Evolutionary conservation across 2,113 vertebrate genomes (phyloP).

Genomic region (Siniperca chuatsi): DNA sequence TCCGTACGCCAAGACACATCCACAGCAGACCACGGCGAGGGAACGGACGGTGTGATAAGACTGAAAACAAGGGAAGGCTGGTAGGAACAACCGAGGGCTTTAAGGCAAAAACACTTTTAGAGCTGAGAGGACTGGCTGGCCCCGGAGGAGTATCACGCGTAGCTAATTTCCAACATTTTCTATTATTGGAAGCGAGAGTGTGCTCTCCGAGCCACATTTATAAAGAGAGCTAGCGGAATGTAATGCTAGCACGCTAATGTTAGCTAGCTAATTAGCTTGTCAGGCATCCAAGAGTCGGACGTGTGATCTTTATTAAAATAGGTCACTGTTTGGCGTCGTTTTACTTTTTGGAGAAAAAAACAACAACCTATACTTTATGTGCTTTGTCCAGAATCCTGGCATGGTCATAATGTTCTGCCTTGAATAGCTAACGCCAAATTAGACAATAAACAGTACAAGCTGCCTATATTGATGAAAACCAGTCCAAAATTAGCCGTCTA

Average conservation of each 20-base stretch:
- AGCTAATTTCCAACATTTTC: constrained; percentile 72
- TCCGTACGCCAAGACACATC: constrained; percentile 74
- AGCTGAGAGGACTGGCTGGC: constrained; percentile 31
- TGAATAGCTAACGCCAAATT: constrained; percentile 62
- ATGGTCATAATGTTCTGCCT: constrained; percentile 57
- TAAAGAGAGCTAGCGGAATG: constrained; percentile 80
- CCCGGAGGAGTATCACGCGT: constrained; percentile 37
- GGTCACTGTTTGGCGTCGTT: constrained; percentile 60
- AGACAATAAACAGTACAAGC: constrained; percentile 64
- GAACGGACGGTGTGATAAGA: constrained; percentile 54
- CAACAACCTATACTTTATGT: not conserved
- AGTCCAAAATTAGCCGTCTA: constrained; percentile 30
- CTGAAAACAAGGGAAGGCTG: constrained; percentile 38
- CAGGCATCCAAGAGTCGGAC: constrained; percentile 65
- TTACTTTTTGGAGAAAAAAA: constrained; percentile 23
- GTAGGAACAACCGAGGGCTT: constrained; percentile 52
- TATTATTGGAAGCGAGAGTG: constrained; percentile 59
- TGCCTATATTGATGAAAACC: constrained; percentile 61
- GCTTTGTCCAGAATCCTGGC: constrained; percentile 20
- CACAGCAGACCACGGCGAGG: constrained; percentile 65
- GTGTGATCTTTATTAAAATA: constrained; percentile 67
- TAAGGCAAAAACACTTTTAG: constrained; percentile 14
- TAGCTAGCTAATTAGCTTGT: constrained; percentile 82
- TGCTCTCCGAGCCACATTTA: constrained; percentile 68
- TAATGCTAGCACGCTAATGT: constrained; percentile 78